Evolutionary conservation across 1,140 invertebrate genomes (phyloP).

Genomic region (Eriosoma lanigerum): DNA sequence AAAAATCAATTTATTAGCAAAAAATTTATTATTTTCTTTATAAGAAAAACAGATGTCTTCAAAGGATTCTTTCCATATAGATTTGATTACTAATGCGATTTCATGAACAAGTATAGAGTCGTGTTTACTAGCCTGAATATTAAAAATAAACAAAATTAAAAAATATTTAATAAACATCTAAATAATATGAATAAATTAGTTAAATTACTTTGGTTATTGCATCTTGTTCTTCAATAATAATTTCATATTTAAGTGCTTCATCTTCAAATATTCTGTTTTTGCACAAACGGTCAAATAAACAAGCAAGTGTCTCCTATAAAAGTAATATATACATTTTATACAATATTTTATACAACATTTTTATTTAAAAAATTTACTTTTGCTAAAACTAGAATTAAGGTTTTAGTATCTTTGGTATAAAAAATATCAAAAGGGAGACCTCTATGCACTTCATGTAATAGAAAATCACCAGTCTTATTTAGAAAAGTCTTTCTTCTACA

Average conservation of each 20-base stretch:
- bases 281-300: neutral
- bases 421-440: neutral
- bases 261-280: neutral
- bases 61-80: neutral
- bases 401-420: neutral
- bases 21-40: neutral
- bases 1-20: constrained; percentile 1
- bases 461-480: neutral
- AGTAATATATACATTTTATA: neutral
- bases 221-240: neutral
- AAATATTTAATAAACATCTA: neutral
- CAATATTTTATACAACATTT: neutral
- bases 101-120: neutral
- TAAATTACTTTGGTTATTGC: neutral
- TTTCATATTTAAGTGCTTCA: neutral
- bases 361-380: neutral
- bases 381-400: neutral
- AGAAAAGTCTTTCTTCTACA: constrained; percentile 18
- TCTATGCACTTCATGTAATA: neutral
- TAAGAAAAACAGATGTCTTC: neutral
- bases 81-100: neutral
- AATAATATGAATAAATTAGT: neutral
- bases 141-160: neutral
- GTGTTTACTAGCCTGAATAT: neutral
- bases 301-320: neutral